Conservation (phyloP, 2,113 vertebrate genomes). For the Psephotus haematonotus region DNA sequence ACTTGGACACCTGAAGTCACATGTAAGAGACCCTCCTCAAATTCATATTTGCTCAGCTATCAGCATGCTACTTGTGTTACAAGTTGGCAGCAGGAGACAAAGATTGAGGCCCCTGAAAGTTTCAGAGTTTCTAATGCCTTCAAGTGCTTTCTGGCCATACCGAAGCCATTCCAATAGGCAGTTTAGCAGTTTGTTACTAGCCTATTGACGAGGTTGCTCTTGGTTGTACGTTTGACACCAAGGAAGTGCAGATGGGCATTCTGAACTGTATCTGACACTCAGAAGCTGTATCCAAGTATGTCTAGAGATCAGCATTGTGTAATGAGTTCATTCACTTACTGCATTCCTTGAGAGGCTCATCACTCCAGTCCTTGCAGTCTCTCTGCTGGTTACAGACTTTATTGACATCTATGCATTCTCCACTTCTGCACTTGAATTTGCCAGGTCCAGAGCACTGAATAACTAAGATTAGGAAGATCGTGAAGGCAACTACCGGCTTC, state of each 20-base stretch:
- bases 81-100: neutral
- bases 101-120: neutral
- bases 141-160: neutral
- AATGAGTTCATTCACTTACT: conserved; percentile 80
- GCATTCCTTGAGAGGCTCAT: conserved; percentile 94
- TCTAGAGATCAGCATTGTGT: neutral
- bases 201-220: neutral
- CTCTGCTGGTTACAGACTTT: conserved; percentile 93
- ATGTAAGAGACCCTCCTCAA: neutral
- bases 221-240: neutral
- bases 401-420: conserved; percentile 92
- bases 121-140: neutral
- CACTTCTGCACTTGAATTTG: conserved; percentile 94
- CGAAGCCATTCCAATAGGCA: neutral
- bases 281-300: neutral
- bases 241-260: neutral
- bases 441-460: conserved; percentile 90
- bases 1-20: neutral
- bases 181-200: neutral
- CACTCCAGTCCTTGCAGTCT: conserved; percentile 98
- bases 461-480: conserved; percentile 70
- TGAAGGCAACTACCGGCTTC: neutral
- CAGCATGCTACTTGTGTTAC: neutral
- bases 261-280: neutral
- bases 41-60: neutral